A percentile compares a stretch with the other conserved stretches of the same genome.
Evolutionary conservation across 2,888 invertebrate genomes (phyloP).

Genomic region (Cephus nigrinus): DNA sequence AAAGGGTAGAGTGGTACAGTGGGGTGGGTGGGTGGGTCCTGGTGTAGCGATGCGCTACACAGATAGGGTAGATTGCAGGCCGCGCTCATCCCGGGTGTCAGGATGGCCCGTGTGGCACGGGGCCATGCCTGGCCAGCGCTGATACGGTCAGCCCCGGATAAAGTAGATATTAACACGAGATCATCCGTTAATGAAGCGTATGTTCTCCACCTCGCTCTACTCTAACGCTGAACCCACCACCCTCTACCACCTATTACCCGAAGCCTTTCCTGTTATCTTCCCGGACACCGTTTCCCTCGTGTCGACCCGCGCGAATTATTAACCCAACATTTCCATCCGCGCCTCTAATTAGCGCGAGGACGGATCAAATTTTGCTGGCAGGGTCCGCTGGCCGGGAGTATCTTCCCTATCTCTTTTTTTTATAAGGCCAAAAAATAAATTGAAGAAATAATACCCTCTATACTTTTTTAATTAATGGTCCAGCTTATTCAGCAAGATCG

Average conservation of each 20-base stretch:
- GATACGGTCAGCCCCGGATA: slow-evolving; percentile 66
- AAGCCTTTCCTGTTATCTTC: slow-evolving; percentile 64
- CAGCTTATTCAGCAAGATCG: background rate
- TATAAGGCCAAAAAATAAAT: background rate
- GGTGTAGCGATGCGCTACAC: slow-evolving; percentile 53
- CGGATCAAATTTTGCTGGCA: background rate
- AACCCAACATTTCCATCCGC: slow-evolving; percentile 14
- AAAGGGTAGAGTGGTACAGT: background rate
- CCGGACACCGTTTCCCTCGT: slow-evolving; percentile 34
- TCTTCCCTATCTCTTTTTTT: background rate
- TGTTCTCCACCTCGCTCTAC: slow-evolving; percentile 53
- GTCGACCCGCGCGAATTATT: slow-evolving; percentile 36
- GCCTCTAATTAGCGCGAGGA: slow-evolving; percentile 16
- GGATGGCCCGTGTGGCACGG: slow-evolving; percentile 20
- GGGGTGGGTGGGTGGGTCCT: slow-evolving; percentile 43
- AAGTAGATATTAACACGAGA: slow-evolving; percentile 67
- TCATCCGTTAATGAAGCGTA: slow-evolving; percentile 67
- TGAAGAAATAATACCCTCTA: background rate
- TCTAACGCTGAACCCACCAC: background rate
- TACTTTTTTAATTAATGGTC: background rate
- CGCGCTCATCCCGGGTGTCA: slow-evolving; percentile 23
- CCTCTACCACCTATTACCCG: slow-evolving; percentile 60
- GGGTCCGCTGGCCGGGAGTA: background rate
- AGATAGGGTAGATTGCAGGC: slow-evolving; percentile 56
- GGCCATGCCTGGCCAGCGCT: slow-evolving; percentile 61